These are phyloP conservation scores for Oligia fasciuncula DNA, from an alignment of 2,888 invertebrate genomes.

Conservation along the genomic window DNA sequence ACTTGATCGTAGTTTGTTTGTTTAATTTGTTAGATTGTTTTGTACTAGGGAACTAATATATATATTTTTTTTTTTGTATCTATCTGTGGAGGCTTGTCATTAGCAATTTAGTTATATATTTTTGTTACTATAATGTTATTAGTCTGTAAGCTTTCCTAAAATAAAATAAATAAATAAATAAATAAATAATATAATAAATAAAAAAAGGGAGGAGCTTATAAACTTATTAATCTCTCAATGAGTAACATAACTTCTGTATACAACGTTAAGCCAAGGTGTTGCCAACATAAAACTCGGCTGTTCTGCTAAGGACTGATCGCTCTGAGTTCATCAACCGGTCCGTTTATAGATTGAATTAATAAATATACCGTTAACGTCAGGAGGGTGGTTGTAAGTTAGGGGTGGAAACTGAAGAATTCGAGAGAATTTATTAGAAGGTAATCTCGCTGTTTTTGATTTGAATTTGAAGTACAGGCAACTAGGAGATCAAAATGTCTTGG, in stretches of 20 bases:
- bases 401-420: slow-evolving; percentile 13
- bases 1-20: too few species aligned
- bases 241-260: not conserved
- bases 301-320: slow-evolving; percentile 47
- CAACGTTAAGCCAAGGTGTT: slow-evolving; percentile 18
- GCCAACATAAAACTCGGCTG: slow-evolving; percentile 31
- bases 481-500: not conserved
- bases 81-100: too few species aligned
- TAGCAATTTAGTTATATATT: too few species aligned
- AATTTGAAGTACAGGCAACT: not conserved
- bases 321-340: slow-evolving; percentile 35
- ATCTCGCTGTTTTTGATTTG: slow-evolving; percentile 9
- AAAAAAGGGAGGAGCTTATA: too few species aligned
- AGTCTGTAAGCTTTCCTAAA: too few species aligned
- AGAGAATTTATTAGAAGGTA: slow-evolving; percentile 21
- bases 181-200: too few species aligned
- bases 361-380: slow-evolving; percentile 42
- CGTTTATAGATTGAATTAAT: slow-evolving; percentile 56
- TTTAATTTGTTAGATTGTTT: too few species aligned
- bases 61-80: too few species aligned
- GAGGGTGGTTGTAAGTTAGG: slow-evolving; percentile 26
- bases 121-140: too few species aligned
- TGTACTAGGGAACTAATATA: too few species aligned
- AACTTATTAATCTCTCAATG: slow-evolving; percentile 13
- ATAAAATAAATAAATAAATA: too few species aligned